A percentile compares a stretch with the other conserved stretches of the same genome.
These are phyloP conservation scores for Torymus tubicola DNA, from an alignment of 2,888 invertebrate species.

Conservation along the genomic window DNA sequence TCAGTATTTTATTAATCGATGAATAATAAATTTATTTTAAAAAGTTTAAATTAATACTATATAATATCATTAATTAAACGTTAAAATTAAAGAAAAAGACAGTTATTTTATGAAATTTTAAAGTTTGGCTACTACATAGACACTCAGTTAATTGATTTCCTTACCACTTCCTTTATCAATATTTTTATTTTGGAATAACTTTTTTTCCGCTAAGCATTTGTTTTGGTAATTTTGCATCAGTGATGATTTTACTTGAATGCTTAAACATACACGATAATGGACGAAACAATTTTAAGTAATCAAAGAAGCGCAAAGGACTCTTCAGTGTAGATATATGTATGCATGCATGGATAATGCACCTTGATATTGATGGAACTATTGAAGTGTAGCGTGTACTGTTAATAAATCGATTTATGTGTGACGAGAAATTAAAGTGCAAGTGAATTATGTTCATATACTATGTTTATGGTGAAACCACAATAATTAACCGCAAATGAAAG, in stretches of 20 bases:
- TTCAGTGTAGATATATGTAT: slow-evolving; percentile 41
- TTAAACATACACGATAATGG: background rate
- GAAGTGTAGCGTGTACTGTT: slow-evolving; percentile 47
- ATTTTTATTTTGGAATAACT: background rate
- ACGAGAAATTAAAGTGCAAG: slow-evolving; percentile 45
- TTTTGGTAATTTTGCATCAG: too few relatives aligned
- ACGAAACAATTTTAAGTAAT: background rate
- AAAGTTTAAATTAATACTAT: too few relatives aligned
- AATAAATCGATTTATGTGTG: slow-evolving; percentile 44
- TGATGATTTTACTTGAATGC: background rate
- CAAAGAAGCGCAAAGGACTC: slow-evolving; percentile 12
- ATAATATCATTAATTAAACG: too few relatives aligned
- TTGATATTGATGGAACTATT: slow-evolving; percentile 32
- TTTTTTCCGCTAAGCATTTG: background rate
- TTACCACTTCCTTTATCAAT: background rate
- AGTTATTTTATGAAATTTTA: too few relatives aligned
- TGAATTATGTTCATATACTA: slow-evolving; percentile 25
- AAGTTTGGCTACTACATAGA: too few relatives aligned
- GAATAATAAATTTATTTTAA: too few relatives aligned
- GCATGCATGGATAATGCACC: slow-evolving; percentile 20
- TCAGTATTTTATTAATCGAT: too few relatives aligned
- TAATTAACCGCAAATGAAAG: slow-evolving; percentile 23
- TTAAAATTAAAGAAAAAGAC: too few relatives aligned
- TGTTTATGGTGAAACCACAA: slow-evolving; percentile 24
- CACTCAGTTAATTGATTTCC: too few relatives aligned